These are phyloP conservation scores for Octopus sinensis DNA, from an alignment of 1,140 invertebrate genomes.

Conservation along the genomic window DNA sequence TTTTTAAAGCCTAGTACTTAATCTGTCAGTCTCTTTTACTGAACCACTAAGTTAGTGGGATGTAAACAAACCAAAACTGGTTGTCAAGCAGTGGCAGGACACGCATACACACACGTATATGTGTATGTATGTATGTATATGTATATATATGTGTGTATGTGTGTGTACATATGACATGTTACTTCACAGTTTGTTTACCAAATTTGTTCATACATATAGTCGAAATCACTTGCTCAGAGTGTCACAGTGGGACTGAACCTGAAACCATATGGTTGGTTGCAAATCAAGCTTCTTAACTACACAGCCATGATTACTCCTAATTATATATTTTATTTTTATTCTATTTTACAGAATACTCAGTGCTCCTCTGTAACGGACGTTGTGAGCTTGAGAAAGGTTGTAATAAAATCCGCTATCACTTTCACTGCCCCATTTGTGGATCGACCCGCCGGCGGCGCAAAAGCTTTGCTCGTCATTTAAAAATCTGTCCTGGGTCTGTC, in stretches of 20 bases:
- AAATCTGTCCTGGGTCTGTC: conserved; percentile 13
- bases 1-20: too few species aligned
- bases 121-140: too few species aligned
- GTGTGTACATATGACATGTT: too few species aligned
- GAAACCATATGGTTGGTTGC: background rate
- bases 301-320: background rate
- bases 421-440: conserved; percentile 26
- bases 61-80: too few species aligned
- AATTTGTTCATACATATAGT: too few species aligned
- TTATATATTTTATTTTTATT: background rate
- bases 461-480: conserved; percentile 16
- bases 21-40: too few species aligned
- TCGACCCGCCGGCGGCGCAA: conserved; percentile 17
- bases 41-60: too few species aligned
- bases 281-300: background rate
- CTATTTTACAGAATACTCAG: conserved; percentile 20
- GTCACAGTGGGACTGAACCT: background rate
- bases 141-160: too few species aligned
- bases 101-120: too few species aligned
- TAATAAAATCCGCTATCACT: conserved; percentile 24
- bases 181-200: too few species aligned
- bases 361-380: conserved; percentile 21
- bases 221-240: too few species aligned
- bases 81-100: too few species aligned
- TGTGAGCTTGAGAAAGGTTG: conserved; percentile 21